phyloP scores from a whole-genome alignment of 2,888 invertebrate genomes.

The Neoitamus cyanurus region DNA sequence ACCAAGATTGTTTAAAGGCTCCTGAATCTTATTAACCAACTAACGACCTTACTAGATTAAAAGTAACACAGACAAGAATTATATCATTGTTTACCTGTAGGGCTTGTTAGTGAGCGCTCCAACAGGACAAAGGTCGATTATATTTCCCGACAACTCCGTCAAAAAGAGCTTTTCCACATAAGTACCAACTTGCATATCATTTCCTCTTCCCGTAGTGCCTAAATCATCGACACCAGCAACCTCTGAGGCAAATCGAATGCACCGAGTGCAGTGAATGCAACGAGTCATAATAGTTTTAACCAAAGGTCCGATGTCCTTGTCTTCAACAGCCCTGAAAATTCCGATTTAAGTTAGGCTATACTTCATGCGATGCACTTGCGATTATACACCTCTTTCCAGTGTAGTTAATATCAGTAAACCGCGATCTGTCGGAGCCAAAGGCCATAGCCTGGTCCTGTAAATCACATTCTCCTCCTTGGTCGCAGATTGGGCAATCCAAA shows the following conservation, averaged over 20 bases:
- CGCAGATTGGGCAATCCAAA: constrained; percentile 99
- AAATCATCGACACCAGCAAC: constrained; percentile 99
- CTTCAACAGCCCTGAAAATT: constrained; percentile 88
- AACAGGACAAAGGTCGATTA: constrained; percentile 98
- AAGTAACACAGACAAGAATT: too few relatives aligned
- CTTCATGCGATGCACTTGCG: not conserved
- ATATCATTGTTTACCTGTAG: constrained; percentile 75
- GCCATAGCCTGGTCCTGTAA: constrained; percentile 99
- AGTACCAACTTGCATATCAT: constrained; percentile 98
- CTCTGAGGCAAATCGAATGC: constrained; percentile 98
- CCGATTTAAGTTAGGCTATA: not conserved
- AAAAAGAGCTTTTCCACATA: constrained; percentile 98
- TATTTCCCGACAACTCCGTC: constrained; percentile 97
- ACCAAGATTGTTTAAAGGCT: not conserved
- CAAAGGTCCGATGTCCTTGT: constrained; percentile 97
- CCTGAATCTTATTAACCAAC: too few relatives aligned
- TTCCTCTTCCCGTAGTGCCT: constrained; percentile 91
- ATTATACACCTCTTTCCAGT: constrained; percentile 82
- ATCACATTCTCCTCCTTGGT: constrained; percentile 95
- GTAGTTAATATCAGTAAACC: constrained; percentile 92
- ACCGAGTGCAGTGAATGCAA: constrained; percentile 98
- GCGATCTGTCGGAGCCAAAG: constrained; percentile 93
- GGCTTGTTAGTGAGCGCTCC: constrained; percentile 99
- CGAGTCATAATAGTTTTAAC: constrained; percentile 99
- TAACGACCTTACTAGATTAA: too few relatives aligned